phyloP scores from a whole-genome alignment of 1,140 invertebrate species.

The Goniozus legneri region DNA sequence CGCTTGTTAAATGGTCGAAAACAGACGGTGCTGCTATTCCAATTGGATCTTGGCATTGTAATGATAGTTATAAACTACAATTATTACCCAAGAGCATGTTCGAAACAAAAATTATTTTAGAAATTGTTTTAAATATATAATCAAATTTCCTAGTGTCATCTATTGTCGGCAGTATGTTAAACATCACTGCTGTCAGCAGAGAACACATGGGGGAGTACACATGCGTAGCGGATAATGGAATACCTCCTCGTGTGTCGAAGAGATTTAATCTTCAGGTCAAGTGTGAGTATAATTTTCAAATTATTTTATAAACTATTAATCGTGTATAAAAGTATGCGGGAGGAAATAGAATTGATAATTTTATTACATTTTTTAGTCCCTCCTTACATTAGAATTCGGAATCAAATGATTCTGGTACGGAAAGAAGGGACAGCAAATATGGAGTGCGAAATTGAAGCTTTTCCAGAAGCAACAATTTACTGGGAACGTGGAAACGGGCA shows the following conservation, averaged over 20 bases:
- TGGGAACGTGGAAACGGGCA: slow-evolving; percentile 81
- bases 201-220: slow-evolving; percentile 84
- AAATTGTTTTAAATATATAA: too few relatives aligned
- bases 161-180: slow-evolving; percentile 69
- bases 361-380: slow-evolving; percentile 62
- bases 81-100: neutral
- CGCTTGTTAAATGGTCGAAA: slow-evolving; percentile 73
- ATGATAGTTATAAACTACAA: slow-evolving; percentile 15
- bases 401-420: slow-evolving; percentile 68
- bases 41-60: slow-evolving; percentile 62
- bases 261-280: slow-evolving; percentile 80
- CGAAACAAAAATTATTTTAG: neutral
- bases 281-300: slow-evolving; percentile 65
- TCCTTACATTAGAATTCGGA: slow-evolving; percentile 75
- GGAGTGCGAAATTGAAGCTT: slow-evolving; percentile 86
- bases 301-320: slow-evolving; percentile 12
- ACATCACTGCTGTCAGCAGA: slow-evolving; percentile 77
- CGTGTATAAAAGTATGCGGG: slow-evolving; percentile 1
- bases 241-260: slow-evolving; percentile 77
- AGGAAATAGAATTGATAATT: slow-evolving; percentile 3
- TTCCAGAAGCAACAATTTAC: slow-evolving; percentile 73
- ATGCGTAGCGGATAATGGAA: slow-evolving; percentile 84
- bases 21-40: slow-evolving; percentile 65
- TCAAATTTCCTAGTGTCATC: slow-evolving; percentile 58
- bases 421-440: slow-evolving; percentile 68